These are phyloP conservation scores for Tortricodes alternella DNA, from an alignment of 2,888 invertebrate genomes.

Conservation along the genomic window DNA sequence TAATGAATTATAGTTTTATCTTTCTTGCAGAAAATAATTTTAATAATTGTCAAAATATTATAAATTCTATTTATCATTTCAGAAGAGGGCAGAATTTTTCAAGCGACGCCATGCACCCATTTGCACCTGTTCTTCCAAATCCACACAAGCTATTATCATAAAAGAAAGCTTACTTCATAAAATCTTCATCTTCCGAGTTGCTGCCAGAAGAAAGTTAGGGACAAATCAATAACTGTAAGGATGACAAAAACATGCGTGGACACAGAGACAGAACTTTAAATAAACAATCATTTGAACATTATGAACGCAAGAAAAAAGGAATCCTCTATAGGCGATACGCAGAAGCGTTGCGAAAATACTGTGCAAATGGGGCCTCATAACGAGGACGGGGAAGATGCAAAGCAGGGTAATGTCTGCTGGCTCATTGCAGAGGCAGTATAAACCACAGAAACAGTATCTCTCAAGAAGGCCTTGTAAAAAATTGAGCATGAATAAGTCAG, in stretches of 20 bases:
- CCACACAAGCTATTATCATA: constrained; percentile 38
- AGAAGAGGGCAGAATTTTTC: constrained; percentile 41
- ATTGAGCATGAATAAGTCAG: constrained; percentile 47
- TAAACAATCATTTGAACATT: constrained; percentile 42
- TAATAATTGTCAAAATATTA: no score
- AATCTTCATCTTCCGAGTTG: constrained; percentile 43
- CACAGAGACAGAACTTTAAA: constrained; percentile 70
- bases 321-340: constrained; percentile 50
- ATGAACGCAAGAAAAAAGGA: constrained; percentile 46
- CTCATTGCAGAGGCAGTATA: constrained; percentile 24
- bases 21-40: no score
- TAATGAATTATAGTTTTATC: no score
- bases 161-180: constrained; percentile 39
- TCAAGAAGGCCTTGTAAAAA: neutral
- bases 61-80: no score
- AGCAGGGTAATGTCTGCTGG: constrained; percentile 69
- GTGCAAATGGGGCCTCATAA: constrained; percentile 79
- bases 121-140: constrained; percentile 63
- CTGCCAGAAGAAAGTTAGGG: constrained; percentile 49
- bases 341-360: constrained; percentile 56
- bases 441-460: neutral
- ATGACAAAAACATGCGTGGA: constrained; percentile 79
- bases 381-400: constrained; percentile 69
- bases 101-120: constrained; percentile 73
- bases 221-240: constrained; percentile 42